phyloP scores from a whole-genome alignment of 2,888 invertebrate genomes.

The Cartodere bifasciata region DNA sequence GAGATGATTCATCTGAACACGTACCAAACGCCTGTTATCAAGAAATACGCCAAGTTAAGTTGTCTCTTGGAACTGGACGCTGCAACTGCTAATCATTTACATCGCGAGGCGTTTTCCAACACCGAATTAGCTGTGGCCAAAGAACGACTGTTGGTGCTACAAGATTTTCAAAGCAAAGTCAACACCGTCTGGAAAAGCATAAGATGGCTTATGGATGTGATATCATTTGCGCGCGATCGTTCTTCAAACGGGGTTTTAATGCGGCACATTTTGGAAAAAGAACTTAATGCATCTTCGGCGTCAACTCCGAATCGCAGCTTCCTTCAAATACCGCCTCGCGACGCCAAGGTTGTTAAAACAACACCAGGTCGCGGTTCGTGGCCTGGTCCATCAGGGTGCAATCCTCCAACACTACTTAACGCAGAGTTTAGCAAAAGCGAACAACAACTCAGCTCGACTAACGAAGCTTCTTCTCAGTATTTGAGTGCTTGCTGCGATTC shows the following conservation, averaged over 20 bases:
- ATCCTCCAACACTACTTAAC: conserved; percentile 30
- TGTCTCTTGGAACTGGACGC: conserved; percentile 88
- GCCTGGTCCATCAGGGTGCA: conserved; percentile 62
- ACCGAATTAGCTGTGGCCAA: conserved; percentile 77
- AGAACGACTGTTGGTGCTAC: conserved; percentile 67
- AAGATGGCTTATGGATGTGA: conserved; percentile 93
- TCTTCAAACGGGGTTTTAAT: conserved; percentile 31
- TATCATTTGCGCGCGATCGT: conserved; percentile 84
- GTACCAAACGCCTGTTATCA: conserved; percentile 82
- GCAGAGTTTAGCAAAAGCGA: conserved; percentile 73
- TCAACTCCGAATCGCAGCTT: conserved; percentile 43
- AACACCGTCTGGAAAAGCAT: conserved; percentile 88
- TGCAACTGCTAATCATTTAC: conserved; percentile 81
- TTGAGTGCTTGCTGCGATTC: conserved; percentile 38
- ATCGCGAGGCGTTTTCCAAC: conserved; percentile 88
- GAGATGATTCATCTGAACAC: conserved; percentile 93
- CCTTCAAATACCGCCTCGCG: conserved; percentile 56
- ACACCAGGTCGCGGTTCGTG: conserved; percentile 72
- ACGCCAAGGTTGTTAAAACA: conserved; percentile 61
- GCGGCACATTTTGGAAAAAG: conserved; percentile 36
- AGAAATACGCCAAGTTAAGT: conserved; percentile 83
- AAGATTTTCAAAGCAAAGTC: conserved; percentile 72
- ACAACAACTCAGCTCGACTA: conserved; percentile 53
- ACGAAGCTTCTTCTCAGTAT: conserved; percentile 44
- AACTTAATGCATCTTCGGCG: conserved; percentile 22